Evolutionary conservation across 2,888 invertebrate genomes (phyloP), one percentile per base, ranked within the genome.

Genomic region (Nipponacmea schrenckii): DNA sequence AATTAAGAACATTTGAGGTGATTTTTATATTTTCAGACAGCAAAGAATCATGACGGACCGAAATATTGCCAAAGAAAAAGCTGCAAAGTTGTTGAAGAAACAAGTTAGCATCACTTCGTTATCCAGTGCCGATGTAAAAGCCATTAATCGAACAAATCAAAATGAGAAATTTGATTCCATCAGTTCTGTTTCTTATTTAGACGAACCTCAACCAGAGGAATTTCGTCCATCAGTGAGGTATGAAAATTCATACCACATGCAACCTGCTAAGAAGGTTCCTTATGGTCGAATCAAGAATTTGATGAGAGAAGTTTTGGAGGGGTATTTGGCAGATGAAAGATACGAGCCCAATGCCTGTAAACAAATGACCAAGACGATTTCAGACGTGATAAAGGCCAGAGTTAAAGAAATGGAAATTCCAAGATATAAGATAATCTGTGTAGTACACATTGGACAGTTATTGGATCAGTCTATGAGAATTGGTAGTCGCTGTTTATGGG

Each of bases 341-440:
- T 88, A 88, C 71, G 86, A 88, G 74, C 85, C 87, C 39, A 87
- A 88, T 70, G 79, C 88, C 7, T 88, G 88, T 76, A 75, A 85
- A 67, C 86, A 87, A 72, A 87, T 88, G 88, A 84, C 86, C 10
- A 88, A 88, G 80, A 88, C 86, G n/a, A 80, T 88, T 15, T 86
- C 87, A 69, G 88, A 88, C 81, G 87, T 88, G 24, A 84, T 88
- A 63, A 87, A 87, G 74, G 87, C 87, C 3, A 76, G 87, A 69
- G 86, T 88, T 14, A 88, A 87, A 76, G 87, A 88, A 46, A 76
- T 88, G 79, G 80, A 83, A 83, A 79, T 87, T 26, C 85, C 85
- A 63, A 79, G 88, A n/a, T 88, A 84, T 80, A 88, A 88, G 74
- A 84, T 88, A 50, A 85, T 88, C 64, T 86, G 87, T 75, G 71